Conservation (phyloP, 30 jellyfish, hydroid and myxozoan species). For the Clytia hemisphaerica region DNA sequence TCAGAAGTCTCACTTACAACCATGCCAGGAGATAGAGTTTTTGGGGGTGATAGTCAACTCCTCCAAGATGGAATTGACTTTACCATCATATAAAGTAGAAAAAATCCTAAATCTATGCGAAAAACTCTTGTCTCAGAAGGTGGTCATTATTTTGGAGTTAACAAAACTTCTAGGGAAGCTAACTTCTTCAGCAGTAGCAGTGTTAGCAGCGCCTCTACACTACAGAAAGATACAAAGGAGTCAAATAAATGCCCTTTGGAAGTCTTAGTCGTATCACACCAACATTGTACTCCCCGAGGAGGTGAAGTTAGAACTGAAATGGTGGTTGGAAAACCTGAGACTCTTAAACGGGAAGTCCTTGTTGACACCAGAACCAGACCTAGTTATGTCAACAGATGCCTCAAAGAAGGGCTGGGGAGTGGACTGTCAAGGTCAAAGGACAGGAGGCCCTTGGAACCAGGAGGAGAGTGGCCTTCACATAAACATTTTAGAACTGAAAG, state of each 20-base stretch:
- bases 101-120: slow-evolving; percentile 11
- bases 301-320: neutral
- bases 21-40: slow-evolving; percentile 25
- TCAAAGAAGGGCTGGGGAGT: slow-evolving; percentile 53
- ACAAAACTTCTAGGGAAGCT: slow-evolving; percentile 16
- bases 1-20: slow-evolving; percentile 13
- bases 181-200: slow-evolving; percentile 33
- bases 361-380: neutral
- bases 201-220: slow-evolving; percentile 15
- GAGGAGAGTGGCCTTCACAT: slow-evolving; percentile 13
- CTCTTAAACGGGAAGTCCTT: slow-evolving; percentile 27
- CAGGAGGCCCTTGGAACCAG: slow-evolving; percentile 25
- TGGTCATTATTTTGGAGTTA: slow-evolving; percentile 6
- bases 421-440: neutral
- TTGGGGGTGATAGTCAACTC: slow-evolving; percentile 33
- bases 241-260: slow-evolving; percentile 9
- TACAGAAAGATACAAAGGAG: slow-evolving; percentile 12
- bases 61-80: neutral
- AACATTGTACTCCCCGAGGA: neutral
- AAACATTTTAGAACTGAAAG: slow-evolving; percentile 24
- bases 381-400: slow-evolving; percentile 22
- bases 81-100: slow-evolving; percentile 16
- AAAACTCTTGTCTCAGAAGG: neutral
- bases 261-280: neutral
- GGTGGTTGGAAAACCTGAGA: slow-evolving; percentile 16